These are phyloP conservation scores for Fratercula arctica DNA, from an alignment of 2,797 vertebrate genomes.

Conservation along the genomic window DNA sequence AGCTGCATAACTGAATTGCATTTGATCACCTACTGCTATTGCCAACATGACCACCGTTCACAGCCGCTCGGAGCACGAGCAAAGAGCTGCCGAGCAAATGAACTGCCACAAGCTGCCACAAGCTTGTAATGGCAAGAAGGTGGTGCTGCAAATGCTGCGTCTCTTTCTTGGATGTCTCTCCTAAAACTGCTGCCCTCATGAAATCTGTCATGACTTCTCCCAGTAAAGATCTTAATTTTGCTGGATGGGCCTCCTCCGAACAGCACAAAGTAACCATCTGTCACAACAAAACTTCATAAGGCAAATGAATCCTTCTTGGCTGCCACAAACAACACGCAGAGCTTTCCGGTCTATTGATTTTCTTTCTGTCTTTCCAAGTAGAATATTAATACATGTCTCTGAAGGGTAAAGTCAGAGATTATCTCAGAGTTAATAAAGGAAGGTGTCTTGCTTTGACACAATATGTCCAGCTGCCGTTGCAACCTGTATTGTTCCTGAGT, in stretches of 20 bases:
- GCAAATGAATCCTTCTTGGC: constrained; percentile 22
- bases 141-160: not conserved
- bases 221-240: not conserved
- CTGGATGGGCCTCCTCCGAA: not conserved
- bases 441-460: not conserved
- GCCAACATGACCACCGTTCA: not conserved
- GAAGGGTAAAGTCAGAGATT: constrained; percentile 18
- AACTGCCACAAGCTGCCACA: not conserved
- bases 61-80: not conserved
- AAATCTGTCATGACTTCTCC: not conserved
- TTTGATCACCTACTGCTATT: not conserved
- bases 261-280: not conserved
- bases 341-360: constrained; percentile 1
- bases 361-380: constrained; percentile 12
- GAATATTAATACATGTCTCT: not conserved
- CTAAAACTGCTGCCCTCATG: not conserved
- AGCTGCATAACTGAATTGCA: not conserved
- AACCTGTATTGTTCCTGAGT: not conserved
- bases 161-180: not conserved
- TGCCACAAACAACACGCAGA: not conserved
- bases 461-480: not conserved
- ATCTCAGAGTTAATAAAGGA: not conserved
- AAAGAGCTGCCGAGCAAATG: not conserved
- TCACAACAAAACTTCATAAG: not conserved
- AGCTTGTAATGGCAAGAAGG: not conserved